Evolutionary conservation across 2,888 invertebrate species (phyloP).

Genomic region (Cerastis rubricosa): DNA sequence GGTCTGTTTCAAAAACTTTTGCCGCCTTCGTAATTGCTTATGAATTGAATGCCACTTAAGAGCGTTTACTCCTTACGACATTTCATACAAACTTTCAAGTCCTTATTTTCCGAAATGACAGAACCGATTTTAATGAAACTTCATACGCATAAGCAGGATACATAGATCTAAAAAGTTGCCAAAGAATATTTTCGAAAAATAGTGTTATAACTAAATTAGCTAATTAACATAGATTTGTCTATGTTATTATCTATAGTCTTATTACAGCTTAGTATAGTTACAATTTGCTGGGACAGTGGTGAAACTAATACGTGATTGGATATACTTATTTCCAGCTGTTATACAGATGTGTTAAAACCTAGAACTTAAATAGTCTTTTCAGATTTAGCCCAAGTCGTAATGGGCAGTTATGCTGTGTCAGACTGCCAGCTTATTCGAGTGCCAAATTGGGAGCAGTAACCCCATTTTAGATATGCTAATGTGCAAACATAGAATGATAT

Average conservation of each 20-base stretch:
- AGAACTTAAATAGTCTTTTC: neutral
- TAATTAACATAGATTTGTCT: no score
- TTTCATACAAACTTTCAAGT: no score
- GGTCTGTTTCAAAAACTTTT: neutral
- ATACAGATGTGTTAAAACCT: neutral
- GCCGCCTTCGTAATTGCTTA: neutral
- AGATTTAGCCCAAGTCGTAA: neutral
- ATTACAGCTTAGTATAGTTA: neutral
- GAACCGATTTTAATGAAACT: no score
- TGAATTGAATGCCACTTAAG: neutral
- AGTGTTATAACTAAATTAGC: no score
- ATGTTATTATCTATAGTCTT: no score
- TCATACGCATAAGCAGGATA: no score
- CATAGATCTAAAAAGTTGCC: no score
- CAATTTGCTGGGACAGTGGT: neutral
- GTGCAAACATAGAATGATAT: neutral
- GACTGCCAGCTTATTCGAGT: neutral
- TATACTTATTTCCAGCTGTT: neutral
- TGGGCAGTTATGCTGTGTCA: neutral
- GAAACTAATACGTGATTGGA: neutral
- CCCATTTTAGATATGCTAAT: neutral
- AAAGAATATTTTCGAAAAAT: no score
- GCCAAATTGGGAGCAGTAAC: conserved; percentile 6
- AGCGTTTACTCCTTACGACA: no score
- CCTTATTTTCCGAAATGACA: no score